A percentile compares a stretch with the other conserved stretches of the same genome.
Evolutionary conservation across 2,113 vertebrate species (phyloP).

Genomic region (Anguilla japonica): DNA sequence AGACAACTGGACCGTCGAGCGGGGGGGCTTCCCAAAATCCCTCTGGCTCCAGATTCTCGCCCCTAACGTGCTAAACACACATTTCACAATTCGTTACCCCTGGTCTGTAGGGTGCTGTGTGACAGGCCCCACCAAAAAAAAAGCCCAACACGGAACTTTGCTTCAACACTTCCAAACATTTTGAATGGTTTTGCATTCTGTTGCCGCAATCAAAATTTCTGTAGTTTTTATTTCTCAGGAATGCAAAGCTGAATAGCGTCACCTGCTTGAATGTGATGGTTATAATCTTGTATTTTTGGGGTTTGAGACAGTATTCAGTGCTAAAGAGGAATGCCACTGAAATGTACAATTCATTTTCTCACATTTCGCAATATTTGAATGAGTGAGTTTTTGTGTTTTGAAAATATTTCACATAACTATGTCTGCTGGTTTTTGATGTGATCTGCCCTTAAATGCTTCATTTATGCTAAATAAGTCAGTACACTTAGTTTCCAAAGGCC

Average conservation of each 20-base stretch:
- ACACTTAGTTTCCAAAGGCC: too few relatives aligned
- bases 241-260: background rate
- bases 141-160: background rate
- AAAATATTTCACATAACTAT: background rate
- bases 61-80: slow-evolving; percentile 62
- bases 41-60: slow-evolving; percentile 52
- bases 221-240: too few relatives aligned
- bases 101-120: slow-evolving; percentile 39
- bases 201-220: background rate
- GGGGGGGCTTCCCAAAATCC: slow-evolving; percentile 53
- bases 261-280: background rate
- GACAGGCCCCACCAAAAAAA: slow-evolving; percentile 10
- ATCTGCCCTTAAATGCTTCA: too few relatives aligned
- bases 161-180: background rate
- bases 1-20: slow-evolving; percentile 42
- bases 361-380: background rate
- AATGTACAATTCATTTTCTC: background rate
- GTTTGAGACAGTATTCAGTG: background rate
- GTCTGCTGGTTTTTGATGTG: too few relatives aligned
- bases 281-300: background rate
- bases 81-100: slow-evolving; percentile 65
- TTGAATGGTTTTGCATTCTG: background rate
- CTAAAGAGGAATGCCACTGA: background rate
- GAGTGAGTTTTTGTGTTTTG: background rate
- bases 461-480: too few relatives aligned